A percentile compares a stretch with the other conserved stretches of the same genome.
Conservation (phyloP, 2,113 vertebrate genomes). For the Cynopterus brachyotis region DNA sequence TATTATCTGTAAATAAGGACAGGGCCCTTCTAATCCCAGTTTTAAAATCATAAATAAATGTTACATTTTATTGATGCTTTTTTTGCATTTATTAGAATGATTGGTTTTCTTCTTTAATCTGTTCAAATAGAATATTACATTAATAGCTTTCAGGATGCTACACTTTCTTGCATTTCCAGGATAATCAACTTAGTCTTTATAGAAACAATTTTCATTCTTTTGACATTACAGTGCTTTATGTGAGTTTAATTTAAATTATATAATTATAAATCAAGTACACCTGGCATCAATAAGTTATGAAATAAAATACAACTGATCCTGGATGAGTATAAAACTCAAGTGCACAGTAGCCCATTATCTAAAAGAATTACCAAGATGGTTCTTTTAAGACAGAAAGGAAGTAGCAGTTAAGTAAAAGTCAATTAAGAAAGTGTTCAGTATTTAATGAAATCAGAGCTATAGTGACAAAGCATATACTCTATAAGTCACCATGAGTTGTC, state of each 20-base stretch:
- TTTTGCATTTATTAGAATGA: background rate
- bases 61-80: background rate
- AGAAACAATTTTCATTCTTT: slow-evolving; percentile 35
- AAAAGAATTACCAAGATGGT: background rate
- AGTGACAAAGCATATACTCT: background rate
- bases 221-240: background rate
- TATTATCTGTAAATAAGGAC: slow-evolving; percentile 8
- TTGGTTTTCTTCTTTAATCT: background rate
- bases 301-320: slow-evolving; percentile 8
- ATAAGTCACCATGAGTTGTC: background rate
- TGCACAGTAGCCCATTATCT: background rate
- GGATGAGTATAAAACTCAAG: background rate
- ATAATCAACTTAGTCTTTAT: background rate
- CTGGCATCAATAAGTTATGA: background rate
- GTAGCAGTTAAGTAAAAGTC: background rate
- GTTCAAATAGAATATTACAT: background rate
- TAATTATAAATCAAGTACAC: background rate
- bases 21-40: background rate
- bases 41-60: background rate
- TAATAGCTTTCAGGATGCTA: background rate
- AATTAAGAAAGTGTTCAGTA: background rate
- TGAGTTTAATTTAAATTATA: slow-evolving; percentile 22
- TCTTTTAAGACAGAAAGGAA: background rate
- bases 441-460: background rate
- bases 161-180: background rate